Conservation (phyloP, 2,797 vertebrate genomes). For the Zalophus californianus region DNA sequence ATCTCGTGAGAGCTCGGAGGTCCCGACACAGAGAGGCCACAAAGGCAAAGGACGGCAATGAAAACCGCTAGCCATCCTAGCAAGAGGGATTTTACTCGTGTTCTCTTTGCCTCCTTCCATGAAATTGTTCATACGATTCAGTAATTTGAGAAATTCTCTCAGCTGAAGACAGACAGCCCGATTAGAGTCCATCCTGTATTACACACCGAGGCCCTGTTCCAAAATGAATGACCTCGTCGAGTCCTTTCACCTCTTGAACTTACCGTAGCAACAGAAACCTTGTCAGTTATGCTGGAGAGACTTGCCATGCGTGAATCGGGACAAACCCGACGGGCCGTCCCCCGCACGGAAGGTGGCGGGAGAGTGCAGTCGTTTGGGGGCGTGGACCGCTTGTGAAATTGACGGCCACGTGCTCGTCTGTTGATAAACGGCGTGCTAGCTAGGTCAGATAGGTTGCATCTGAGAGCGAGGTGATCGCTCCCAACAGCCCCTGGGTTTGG, state of each 20-base stretch:
- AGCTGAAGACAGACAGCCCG: conserved; percentile 26
- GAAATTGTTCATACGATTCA: not conserved
- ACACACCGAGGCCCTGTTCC: not conserved
- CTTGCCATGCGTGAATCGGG: fast-evolving
- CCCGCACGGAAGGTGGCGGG: not conserved
- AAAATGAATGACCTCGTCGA: not conserved
- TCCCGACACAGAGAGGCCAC: not conserved
- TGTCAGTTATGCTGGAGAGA: not conserved
- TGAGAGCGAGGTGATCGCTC: not conserved
- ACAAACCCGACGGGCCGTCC: not conserved
- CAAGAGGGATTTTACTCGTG: not conserved
- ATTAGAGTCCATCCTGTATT: not conserved
- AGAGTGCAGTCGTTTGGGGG: not conserved
- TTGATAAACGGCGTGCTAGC: not conserved
- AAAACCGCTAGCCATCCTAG: not conserved
- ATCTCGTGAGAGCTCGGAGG: not conserved
- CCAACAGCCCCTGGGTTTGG: not conserved
- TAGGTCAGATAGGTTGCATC: not conserved
- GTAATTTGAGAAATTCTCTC: not conserved
- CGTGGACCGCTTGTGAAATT: not conserved
- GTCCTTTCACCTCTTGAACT: not conserved
- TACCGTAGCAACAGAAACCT: not conserved
- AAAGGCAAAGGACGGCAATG: not conserved
- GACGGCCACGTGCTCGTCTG: not conserved
- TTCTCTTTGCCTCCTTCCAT: not conserved